Evolutionary conservation across 2,797 vertebrate species (phyloP).

Genomic region (Diplodus sargus): DNA sequence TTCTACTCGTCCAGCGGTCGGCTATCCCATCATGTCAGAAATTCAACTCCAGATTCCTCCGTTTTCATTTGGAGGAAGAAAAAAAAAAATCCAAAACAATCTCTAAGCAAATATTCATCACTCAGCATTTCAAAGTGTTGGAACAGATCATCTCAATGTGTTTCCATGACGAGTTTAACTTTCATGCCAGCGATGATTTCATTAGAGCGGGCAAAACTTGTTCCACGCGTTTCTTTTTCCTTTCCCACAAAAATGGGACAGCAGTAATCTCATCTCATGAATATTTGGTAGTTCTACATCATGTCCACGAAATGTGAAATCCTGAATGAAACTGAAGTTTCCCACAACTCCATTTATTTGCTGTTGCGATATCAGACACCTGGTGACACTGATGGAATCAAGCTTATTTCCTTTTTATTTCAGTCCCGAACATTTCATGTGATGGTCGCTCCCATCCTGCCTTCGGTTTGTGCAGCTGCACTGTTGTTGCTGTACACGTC

Average conservation of each 20-base stretch:
- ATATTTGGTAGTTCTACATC: slow-evolving; percentile 3
- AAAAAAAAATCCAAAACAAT: slow-evolving; percentile 3
- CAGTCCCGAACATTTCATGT: slow-evolving; percentile 37
- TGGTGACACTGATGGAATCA: slow-evolving; percentile 3
- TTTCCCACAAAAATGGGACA: slow-evolving; percentile 8
- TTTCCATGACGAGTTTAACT: slow-evolving; percentile 26
- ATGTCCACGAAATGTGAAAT: slow-evolving; percentile 63
- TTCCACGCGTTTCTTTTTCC: neutral
- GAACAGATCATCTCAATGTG: slow-evolving; percentile 14
- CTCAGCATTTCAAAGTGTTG: slow-evolving; percentile 2
- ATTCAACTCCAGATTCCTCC: slow-evolving; percentile 20
- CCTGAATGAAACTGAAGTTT: slow-evolving; percentile 20
- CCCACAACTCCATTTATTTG: neutral
- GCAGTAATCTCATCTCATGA: slow-evolving; percentile 46
- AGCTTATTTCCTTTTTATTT: slow-evolving; percentile 27
- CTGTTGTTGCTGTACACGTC: slow-evolving; percentile 34
- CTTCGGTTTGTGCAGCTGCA: slow-evolving; percentile 47
- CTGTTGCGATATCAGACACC: neutral
- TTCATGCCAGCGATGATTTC: slow-evolving; percentile 47
- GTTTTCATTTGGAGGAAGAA: slow-evolving; percentile 1
- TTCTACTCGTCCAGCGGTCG: slow-evolving; percentile 33
- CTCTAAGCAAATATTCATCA: slow-evolving; percentile 15
- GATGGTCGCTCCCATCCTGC: slow-evolving; percentile 37
- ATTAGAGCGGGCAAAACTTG: slow-evolving; percentile 12
- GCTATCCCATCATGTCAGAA: slow-evolving; percentile 34